Base-by-base conservation (phyloP, 1,140 invertebrate species). In the Lepeophtheirus salmonis region DNA sequence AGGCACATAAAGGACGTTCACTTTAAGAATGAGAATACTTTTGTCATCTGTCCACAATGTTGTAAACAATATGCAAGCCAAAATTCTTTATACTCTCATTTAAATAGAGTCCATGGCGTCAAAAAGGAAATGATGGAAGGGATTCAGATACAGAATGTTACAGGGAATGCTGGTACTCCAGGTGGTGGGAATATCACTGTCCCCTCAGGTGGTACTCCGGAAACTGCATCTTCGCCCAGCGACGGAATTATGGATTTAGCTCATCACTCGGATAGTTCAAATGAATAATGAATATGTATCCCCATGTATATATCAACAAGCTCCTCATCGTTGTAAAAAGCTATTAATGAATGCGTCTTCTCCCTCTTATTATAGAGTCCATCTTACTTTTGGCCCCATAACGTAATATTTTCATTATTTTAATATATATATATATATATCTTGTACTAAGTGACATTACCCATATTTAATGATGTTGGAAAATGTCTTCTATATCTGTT, bases 1-100 rank as follows among this genome's bases (percentile, higher is more conserved):
- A 52, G 59, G 50, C 59, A 61, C 51, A 61, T 61, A 13, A 61
- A 61, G 14, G 59, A 61, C 24, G 50, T 61, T 16, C 59, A 61
- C 50, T 53, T 61, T 23, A 16, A 48, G 50, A 61, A 53, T 48
- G 41, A 61, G 25, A 61, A 61, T 50, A 61, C 59, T n/a, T 56
- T 20, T 26, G 59, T 61, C 17, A 61, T 61, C 14, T 61, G 59
- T 25, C 59, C 59, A n/a, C 59, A 61, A 50, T 61, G 59, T 24
- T 55, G 51, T 25, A 61, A 61, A 25, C 59, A 61, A 50, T 61
- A 61, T 23, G 49, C 59, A 14, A 61, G 59, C 54, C 59, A 61
- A 25, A 61, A 61, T 50, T 61, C 59, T 12, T 21, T 61, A 2
- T 61, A 61, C 21, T 54, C 50, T 12, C 59, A 61, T 53, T 48